Evolutionary conservation across 2,888 invertebrate genomes (phyloP).

Genomic region (Papilio protenor): DNA sequence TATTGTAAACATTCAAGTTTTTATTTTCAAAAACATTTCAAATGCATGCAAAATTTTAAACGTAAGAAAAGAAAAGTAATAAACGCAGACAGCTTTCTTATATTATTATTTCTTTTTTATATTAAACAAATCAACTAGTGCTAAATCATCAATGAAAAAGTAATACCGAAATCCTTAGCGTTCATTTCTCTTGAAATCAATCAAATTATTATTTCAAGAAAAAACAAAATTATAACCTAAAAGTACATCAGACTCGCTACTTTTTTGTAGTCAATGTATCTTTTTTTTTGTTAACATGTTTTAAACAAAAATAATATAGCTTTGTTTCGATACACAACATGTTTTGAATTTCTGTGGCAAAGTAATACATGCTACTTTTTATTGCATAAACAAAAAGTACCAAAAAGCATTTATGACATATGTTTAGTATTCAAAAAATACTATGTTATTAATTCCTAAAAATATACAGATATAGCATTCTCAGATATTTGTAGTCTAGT

Average conservation of each 20-base stretch:
- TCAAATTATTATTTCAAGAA: no score
- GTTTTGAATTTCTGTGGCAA: not conserved
- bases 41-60: conserved; percentile 5
- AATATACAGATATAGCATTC: not conserved
- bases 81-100: conserved; percentile 12
- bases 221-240: no score
- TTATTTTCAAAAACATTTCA: conserved; percentile 2
- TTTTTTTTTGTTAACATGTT: no score
- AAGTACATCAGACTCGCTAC: no score
- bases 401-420: not conserved
- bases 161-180: not conserved
- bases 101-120: not conserved
- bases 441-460: not conserved
- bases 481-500: not conserved
- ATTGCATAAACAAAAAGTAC: not conserved
- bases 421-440: not conserved
- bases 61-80: conserved; percentile 4
- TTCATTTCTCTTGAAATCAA: not conserved
- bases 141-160: not conserved
- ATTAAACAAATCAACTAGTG: not conserved
- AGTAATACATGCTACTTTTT: not conserved
- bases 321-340: no score
- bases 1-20: conserved; percentile 21
- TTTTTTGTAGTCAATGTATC: no score
- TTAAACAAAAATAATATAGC: no score